These are phyloP conservation scores for Colius striatus DNA, from an alignment of 2,113 vertebrate genomes.

Conservation along the genomic window DNA sequence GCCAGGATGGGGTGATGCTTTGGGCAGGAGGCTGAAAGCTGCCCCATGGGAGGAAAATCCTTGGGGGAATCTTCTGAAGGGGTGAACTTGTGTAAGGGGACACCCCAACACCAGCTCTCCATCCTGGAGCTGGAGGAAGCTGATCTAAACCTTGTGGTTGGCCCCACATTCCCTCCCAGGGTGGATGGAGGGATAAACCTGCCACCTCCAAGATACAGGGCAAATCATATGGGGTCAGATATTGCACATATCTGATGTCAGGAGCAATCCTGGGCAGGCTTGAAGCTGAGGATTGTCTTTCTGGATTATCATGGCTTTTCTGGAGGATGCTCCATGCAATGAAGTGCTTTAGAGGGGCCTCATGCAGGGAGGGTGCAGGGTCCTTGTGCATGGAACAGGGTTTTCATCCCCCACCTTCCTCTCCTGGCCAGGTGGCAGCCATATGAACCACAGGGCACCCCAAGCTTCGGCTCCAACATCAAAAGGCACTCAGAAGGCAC, in stretches of 20 bases:
- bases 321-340: not conserved
- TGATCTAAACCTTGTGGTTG: rapidly evolving
- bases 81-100: not conserved
- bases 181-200: not conserved
- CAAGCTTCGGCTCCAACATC: slow-evolving; percentile 1
- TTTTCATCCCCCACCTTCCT: not conserved
- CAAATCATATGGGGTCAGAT: rapidly evolving
- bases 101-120: not conserved
- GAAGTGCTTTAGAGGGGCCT: not conserved
- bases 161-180: not conserved
- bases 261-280: not conserved
- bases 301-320: not conserved
- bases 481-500: slow-evolving; percentile 85
- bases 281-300: not conserved
- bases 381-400: rapidly evolving
- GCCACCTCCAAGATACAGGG: rapidly evolving
- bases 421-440: slow-evolving; percentile 45
- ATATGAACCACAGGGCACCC: not conserved
- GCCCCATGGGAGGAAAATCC: not conserved
- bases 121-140: not conserved
- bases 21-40: rapidly evolving
- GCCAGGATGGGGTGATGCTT: not conserved
- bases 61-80: not conserved
- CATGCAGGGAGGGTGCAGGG: rapidly evolving
- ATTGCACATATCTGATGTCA: rapidly evolving